Evolutionary conservation across 2,888 invertebrate species (phyloP).

Genomic region (Zaprionus lineosus): DNA sequence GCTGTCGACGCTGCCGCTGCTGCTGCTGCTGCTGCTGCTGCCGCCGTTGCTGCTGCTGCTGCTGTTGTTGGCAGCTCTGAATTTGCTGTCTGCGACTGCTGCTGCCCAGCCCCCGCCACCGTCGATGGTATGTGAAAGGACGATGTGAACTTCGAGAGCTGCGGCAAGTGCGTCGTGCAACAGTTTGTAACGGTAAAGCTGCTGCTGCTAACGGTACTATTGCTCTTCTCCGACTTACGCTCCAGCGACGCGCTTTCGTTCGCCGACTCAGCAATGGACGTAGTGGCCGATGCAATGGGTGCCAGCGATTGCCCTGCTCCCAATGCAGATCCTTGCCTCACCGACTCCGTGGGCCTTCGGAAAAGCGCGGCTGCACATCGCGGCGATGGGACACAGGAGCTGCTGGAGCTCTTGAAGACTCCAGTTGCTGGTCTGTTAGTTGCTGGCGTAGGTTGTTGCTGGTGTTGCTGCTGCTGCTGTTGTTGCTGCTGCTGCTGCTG

Average conservation of each 20-base stretch:
- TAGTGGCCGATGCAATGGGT: slow-evolving; percentile 62
- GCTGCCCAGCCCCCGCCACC: too few species aligned
- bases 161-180: slow-evolving; percentile 81
- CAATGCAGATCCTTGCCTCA: slow-evolving; percentile 29
- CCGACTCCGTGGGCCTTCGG: slow-evolving; percentile 58
- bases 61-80: slow-evolving; percentile 24
- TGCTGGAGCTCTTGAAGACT: slow-evolving; percentile 81
- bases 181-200: slow-evolving; percentile 81
- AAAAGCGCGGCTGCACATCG: slow-evolving; percentile 62
- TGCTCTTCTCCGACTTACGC: slow-evolving; percentile 82
- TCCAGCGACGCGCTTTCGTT: slow-evolving; percentile 76
- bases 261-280: slow-evolving; percentile 49
- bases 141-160: slow-evolving; percentile 81
- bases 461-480: slow-evolving; percentile 29
- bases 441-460: too few species aligned
- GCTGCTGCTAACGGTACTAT: slow-evolving; percentile 79
- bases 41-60: slow-evolving; percentile 28
- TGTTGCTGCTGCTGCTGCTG: slow-evolving; percentile 30
- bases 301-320: too few species aligned
- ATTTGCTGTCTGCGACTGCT: too few species aligned
- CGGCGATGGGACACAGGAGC: slow-evolving; percentile 80
- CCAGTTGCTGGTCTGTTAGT: slow-evolving; percentile 41
- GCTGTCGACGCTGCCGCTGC: slow-evolving; percentile 15
- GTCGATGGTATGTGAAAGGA: slow-evolving; percentile 78
- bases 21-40: slow-evolving; percentile 28